phyloP scores from a whole-genome alignment of 2,888 invertebrate species.

The Xestia xanthographa region DNA sequence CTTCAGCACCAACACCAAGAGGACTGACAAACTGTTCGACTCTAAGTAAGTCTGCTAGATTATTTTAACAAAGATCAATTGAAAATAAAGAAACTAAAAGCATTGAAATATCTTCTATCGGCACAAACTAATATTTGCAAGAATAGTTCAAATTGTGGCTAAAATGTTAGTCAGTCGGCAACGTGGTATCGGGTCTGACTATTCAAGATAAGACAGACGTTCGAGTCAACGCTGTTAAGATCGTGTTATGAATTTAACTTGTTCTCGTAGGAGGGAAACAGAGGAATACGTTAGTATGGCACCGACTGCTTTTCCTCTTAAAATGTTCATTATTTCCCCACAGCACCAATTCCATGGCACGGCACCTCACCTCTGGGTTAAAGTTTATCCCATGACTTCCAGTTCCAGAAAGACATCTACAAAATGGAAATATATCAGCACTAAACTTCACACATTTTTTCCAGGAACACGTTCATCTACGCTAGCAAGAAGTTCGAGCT shows the following conservation, averaged over 20 bases:
- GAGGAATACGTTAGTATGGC: background rate
- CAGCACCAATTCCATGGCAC: background rate
- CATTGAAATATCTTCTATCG: background rate
- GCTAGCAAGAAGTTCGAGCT: constrained; percentile 83
- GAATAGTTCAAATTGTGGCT: background rate
- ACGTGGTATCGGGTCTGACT: background rate
- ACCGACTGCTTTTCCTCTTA: background rate
- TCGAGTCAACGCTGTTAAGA: background rate
- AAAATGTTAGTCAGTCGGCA: no score
- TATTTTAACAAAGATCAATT: no score
- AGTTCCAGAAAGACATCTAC: background rate
- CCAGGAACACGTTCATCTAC: constrained; percentile 87
- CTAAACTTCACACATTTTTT: background rate
- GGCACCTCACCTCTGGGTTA: background rate
- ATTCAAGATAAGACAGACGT: background rate
- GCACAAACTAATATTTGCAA: background rate
- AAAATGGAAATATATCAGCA: background rate
- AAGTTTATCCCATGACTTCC: background rate
- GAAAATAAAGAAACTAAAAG: no score
- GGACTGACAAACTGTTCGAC: constrained; percentile 88
- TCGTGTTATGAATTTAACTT: background rate
- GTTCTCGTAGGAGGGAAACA: background rate
- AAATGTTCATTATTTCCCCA: background rate
- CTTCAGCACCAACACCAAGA: constrained; percentile 91
- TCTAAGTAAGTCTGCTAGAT: constrained; percentile 91